Evolutionary conservation across 2,888 invertebrate species (phyloP).

Genomic region (Asteroscopus sphinx): DNA sequence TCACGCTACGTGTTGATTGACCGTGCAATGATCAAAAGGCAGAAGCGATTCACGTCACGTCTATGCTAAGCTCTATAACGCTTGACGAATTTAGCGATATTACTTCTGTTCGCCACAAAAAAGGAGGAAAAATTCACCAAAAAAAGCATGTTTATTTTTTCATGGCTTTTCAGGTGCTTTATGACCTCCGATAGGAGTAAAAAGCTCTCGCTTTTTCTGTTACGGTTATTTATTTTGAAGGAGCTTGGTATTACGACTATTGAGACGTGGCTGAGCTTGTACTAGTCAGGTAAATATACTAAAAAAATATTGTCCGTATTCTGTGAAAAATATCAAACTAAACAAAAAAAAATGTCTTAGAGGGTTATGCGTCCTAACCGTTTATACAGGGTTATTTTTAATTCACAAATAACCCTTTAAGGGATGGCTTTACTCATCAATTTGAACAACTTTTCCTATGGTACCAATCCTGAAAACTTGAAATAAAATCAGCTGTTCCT

Average conservation of each 20-base stretch:
- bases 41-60: slow-evolving; percentile 56
- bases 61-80: slow-evolving; percentile 52
- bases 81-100: slow-evolving; percentile 59
- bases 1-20: slow-evolving; percentile 57
- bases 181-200: slow-evolving; percentile 20
- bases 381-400: too few species aligned
- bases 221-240: slow-evolving; percentile 11
- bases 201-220: slow-evolving; percentile 28
- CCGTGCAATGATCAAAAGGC: slow-evolving; percentile 56
- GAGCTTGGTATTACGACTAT: slow-evolving; percentile 5
- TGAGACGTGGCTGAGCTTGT: not conserved
- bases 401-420: too few species aligned
- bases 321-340: too few species aligned
- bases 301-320: not conserved
- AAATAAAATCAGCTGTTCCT: too few species aligned
- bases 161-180: slow-evolving; percentile 34
- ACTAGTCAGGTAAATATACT: not conserved
- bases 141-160: slow-evolving; percentile 48
- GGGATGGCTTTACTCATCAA: too few species aligned
- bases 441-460: too few species aligned
- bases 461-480: too few species aligned
- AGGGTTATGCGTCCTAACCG: too few species aligned
- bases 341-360: too few species aligned
- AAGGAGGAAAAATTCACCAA: slow-evolving; percentile 26
- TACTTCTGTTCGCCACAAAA: slow-evolving; percentile 35